A percentile compares a stretch with the other conserved stretches of the same genome.
These are phyloP conservation scores for Temnothorax rugatulus DNA, from an alignment of 2,888 invertebrate species.

Conservation along the genomic window DNA sequence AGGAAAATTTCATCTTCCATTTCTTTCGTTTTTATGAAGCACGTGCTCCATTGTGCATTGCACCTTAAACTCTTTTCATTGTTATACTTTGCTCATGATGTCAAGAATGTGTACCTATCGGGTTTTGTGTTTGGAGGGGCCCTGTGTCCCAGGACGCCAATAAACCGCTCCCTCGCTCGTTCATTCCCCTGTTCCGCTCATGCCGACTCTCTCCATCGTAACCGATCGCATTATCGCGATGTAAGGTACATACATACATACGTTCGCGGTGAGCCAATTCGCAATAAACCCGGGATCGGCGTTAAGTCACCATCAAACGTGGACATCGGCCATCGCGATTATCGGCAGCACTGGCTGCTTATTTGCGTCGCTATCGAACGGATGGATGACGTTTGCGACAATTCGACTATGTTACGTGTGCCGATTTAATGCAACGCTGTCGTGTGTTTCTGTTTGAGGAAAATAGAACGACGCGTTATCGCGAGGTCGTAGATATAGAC, in stretches of 20 bases:
- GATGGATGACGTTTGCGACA: background rate
- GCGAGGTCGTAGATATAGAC: conserved; percentile 60
- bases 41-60: conserved; percentile 12
- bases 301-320: conserved; percentile 82
- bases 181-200: background rate
- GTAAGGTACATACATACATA: conserved; percentile 73
- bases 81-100: conserved; percentile 9
- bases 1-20: background rate
- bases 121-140: conserved; percentile 21
- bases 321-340: conserved; percentile 76
- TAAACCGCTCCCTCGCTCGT: conserved; percentile 34
- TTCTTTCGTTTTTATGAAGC: background rate
- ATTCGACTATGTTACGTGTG: background rate
- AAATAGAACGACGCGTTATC: conserved; percentile 60
- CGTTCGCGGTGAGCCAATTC: conserved; percentile 64
- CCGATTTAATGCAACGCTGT: conserved; percentile 22
- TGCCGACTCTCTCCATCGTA: background rate
- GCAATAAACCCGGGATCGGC: conserved; percentile 74
- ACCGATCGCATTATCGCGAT: conserved; percentile 66
- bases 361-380: conserved; percentile 72
- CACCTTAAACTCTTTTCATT: conserved; percentile 35
- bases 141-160: conserved; percentile 25
- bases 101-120: conserved; percentile 29
- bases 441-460: background rate
- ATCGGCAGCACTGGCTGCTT: conserved; percentile 73